A percentile compares a stretch with the other conserved stretches of the same genome.
Conservation (phyloP, 2,113 vertebrate species). For the Pluvialis apricaria region DNA sequence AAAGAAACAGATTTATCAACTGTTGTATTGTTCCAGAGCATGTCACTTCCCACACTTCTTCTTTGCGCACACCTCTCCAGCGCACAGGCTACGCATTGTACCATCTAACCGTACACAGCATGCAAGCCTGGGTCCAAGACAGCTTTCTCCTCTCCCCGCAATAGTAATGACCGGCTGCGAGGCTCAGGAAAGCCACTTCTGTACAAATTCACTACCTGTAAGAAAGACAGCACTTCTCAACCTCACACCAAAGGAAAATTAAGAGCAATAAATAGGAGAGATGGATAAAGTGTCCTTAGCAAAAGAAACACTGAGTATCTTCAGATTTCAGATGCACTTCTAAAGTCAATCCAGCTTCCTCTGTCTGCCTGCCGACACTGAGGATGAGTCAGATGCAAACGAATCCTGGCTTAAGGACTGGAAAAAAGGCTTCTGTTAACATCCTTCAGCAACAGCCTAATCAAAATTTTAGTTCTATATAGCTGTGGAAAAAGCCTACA, state of each 20-base stretch:
- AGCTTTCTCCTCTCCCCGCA: background rate
- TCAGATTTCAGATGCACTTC: background rate
- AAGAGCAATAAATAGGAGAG: background rate
- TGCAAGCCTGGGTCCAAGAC: background rate
- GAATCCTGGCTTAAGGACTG: background rate
- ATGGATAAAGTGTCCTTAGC: background rate
- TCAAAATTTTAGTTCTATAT: background rate
- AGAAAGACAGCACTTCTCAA: background rate
- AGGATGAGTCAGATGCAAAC: background rate
- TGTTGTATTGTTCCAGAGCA: background rate
- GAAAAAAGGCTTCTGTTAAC: background rate
- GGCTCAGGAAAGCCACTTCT: background rate
- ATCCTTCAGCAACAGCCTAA: background rate
- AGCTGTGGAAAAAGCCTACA: background rate
- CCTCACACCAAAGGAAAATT: background rate
- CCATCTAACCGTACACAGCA: background rate
- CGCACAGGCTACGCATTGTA: background rate
- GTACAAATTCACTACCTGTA: background rate
- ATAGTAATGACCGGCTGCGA: background rate
- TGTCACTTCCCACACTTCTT: background rate
- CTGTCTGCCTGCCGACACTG: background rate
- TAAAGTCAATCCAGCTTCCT: background rate
- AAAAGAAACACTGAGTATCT: background rate
- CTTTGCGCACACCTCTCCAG: background rate
- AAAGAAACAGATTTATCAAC: background rate